Evolutionary conservation across 2,888 invertebrate species (phyloP), one percentile per base, ranked within the genome.

Genomic region (Drosophila mettleri): DNA sequence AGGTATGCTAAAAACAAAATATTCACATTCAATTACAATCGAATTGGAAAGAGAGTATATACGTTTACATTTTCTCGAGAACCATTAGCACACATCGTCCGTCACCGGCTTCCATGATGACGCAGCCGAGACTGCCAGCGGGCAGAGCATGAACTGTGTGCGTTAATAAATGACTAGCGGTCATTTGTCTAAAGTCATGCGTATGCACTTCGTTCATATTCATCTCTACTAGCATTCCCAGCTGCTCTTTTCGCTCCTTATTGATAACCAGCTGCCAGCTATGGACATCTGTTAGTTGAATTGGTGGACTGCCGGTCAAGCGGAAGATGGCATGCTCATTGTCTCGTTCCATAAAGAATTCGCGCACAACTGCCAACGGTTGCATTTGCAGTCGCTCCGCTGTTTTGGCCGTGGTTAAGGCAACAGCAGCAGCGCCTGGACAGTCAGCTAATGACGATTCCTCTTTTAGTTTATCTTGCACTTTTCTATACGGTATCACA

Each of bases 151-250:
- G 97, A 34, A 96, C 96, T 84, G 99, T 93, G 92, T 99, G 99
- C n/a, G 96, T 96, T 16, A 98, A 95, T 74, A 99, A 94, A 75
- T 99, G 94, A 12, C 98, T 97, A 24, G 99, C 99, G 2, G 99
- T 99, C 97, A 98, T 98, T 58, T 99, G 98, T 90, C 98, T 97
- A 1, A 98, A 98, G 49, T 99, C 99, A 91, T 99, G 97, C 10
- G 97, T 93, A 92, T 98, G 98, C 9, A 99, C 94, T 90, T 96
- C 97, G 8, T 93, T 90, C 0, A 96, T 95, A 0, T 53, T 34
- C 0, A 78, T 27, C 6, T 57, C 33, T 9, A 36, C 95, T 0
- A 98, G 96, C 91, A 98, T 98, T 92, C 98, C 98, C 76, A 98
- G 96, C 0, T 98, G 97, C 96, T 66, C 96, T 96, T 43, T 95